Percentiles rank a stretch among this genome's conserved stretches.
These are phyloP conservation scores for Hippocampus zosterae DNA, from an alignment of 2,113 vertebrate genomes.

Conservation along the genomic window DNA sequence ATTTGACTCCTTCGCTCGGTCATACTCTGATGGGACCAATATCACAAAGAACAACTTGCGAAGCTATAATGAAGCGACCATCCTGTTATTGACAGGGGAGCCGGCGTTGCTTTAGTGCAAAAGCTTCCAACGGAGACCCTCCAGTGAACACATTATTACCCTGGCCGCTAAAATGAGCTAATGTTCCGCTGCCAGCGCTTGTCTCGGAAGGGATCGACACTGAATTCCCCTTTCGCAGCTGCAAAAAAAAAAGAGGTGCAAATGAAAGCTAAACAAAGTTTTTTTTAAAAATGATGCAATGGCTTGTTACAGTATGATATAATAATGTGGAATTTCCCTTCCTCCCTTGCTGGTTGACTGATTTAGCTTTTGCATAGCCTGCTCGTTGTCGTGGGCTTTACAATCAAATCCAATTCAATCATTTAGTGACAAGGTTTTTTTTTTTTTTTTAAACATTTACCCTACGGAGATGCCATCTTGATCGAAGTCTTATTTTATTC, in stretches of 20 bases:
- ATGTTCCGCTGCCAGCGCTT: conserved; percentile 52
- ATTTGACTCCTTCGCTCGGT: conserved; percentile 28
- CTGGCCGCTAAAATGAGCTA: conserved; percentile 69
- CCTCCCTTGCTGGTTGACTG: conserved; percentile 13
- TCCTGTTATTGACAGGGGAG: conserved; percentile 65
- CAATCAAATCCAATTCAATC: neutral
- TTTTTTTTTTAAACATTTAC: neutral
- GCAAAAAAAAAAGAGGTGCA: conserved; percentile 63
- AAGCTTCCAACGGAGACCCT: conserved; percentile 53
- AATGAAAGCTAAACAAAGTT: conserved; percentile 67
- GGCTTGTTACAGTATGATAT: conserved; percentile 23
- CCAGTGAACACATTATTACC: conserved; percentile 63
- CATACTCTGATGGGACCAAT: conserved; percentile 47
- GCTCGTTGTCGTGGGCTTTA: neutral
- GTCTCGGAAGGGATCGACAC: conserved; percentile 50
- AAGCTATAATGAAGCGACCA: conserved; percentile 68
- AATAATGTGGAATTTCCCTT: conserved; percentile 36
- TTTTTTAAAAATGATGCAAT: conserved; percentile 6
- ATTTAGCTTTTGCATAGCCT: neutral
- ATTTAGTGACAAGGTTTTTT: neutral
- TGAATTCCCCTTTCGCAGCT: conserved; percentile 64
- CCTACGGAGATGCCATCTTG: neutral
- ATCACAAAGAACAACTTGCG: conserved; percentile 59
- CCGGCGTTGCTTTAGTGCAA: conserved; percentile 38
- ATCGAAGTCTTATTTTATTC: conserved; percentile 5